Percentiles rank a stretch among this genome's conserved stretches.
phyloP scores from a whole-genome alignment of 1,140 invertebrate genomes.

The Atta colombica region DNA sequence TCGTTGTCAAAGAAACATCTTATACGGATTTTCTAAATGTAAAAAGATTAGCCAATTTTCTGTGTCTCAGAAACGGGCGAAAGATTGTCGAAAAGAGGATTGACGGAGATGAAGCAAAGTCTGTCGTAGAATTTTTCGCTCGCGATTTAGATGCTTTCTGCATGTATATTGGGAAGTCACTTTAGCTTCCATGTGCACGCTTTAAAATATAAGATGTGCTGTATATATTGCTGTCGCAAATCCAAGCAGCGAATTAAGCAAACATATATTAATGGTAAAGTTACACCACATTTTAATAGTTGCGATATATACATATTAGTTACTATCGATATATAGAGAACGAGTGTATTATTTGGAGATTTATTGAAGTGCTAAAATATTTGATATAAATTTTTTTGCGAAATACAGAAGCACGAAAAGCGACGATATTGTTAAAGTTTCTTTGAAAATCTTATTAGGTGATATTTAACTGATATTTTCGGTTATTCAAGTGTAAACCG shows the following conservation, averaged over 20 bases:
- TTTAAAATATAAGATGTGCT: background rate
- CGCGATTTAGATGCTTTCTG: background rate
- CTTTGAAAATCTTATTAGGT: background rate
- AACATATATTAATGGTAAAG: background rate
- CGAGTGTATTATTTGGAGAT: background rate
- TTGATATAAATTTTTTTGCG: conserved; percentile 11
- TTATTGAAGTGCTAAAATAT: background rate
- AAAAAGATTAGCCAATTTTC: background rate
- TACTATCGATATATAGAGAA: too few relatives aligned
- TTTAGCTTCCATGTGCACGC: background rate
- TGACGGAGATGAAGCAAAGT: conserved; percentile 5
- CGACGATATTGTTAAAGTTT: background rate
- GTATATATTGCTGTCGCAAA: conserved; percentile 14
- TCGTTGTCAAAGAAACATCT: conserved; percentile 1
- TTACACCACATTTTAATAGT: background rate
- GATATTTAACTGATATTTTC: conserved; percentile 13
- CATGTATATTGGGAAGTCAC: conserved; percentile 7
- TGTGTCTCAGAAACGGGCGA: background rate
- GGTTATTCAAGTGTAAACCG: background rate
- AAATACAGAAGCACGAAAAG: conserved; percentile 16
- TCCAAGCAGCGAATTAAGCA: conserved; percentile 12
- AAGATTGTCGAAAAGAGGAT: background rate
- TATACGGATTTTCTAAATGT: background rate
- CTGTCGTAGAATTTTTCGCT: background rate
- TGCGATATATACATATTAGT: background rate